Evolutionary conservation across 2,113 vertebrate species (phyloP).

Genomic region (Crocuta crocuta): DNA sequence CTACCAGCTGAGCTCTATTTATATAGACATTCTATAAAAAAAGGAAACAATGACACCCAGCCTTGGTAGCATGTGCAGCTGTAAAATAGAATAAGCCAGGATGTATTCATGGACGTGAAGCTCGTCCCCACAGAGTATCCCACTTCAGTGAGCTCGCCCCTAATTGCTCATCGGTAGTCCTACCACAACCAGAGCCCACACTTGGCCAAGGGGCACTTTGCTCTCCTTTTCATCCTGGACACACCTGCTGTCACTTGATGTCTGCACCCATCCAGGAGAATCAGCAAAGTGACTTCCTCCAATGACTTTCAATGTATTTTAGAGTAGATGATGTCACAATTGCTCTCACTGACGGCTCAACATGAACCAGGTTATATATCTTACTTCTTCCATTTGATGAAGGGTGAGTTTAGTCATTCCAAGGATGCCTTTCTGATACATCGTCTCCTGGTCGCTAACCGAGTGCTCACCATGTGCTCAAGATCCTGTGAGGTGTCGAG

Average conservation of each 20-base stretch:
- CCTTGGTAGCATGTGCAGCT: background rate
- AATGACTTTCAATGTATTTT: too few species aligned
- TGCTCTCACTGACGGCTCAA: background rate
- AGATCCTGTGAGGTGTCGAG: too few species aligned
- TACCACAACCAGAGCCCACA: fast-evolving
- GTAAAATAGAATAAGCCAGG: background rate
- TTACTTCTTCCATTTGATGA: fast-evolving
- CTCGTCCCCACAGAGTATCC: background rate
- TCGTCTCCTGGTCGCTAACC: background rate
- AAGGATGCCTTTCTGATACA: background rate
- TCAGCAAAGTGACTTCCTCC: background rate
- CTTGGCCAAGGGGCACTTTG: background rate
- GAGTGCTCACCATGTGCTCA: background rate
- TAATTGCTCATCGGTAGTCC: background rate
- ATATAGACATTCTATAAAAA: background rate
- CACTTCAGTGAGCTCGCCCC: background rate
- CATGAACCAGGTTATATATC: too few species aligned
- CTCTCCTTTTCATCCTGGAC: fast-evolving
- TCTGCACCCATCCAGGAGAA: background rate
- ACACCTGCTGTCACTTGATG: fast-evolving
- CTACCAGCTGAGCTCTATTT: background rate
- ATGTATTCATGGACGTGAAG: background rate
- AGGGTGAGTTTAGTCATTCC: too few species aligned
- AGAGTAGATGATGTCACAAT: background rate
- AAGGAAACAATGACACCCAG: background rate